Evolutionary conservation across 1,140 invertebrate genomes (phyloP).

Genomic region (Leptinotarsa lineolata): DNA sequence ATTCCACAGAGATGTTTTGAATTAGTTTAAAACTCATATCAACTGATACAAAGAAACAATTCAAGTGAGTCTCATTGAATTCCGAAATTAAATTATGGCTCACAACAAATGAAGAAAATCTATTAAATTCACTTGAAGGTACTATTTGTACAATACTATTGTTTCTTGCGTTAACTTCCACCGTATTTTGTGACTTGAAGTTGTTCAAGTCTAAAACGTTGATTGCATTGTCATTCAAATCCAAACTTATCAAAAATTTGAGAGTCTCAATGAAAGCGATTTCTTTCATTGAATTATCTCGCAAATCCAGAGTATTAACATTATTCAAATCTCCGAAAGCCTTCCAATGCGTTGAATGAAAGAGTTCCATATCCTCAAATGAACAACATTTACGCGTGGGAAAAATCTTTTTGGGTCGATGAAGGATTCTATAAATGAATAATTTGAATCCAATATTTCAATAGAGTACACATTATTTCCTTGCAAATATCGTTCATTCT

Average conservation of each 20-base stretch:
- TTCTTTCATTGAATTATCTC: neutral
- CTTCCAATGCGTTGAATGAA: neutral
- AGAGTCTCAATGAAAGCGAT: neutral
- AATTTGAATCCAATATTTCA: constrained; percentile 1
- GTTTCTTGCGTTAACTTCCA: neutral
- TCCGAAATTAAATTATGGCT: neutral
- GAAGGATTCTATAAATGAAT: neutral
- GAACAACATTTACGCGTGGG: neutral
- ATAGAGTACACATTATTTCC: neutral
- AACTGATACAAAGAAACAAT: neutral
- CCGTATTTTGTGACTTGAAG: neutral
- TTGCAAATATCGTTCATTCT: neutral
- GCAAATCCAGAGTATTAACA: neutral
- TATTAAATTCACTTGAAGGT: neutral
- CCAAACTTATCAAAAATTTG: neutral
- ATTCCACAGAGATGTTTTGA: neutral
- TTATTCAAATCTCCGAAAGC: neutral
- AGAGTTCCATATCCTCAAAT: neutral
- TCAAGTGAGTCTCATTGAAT: neutral
- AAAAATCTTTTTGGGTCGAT: neutral
- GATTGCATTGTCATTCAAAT: neutral
- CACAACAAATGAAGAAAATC: neutral
- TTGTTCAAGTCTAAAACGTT: neutral
- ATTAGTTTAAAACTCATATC: neutral
- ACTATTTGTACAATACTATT: neutral